Percentiles rank a stretch among this genome's conserved stretches.
Conservation (phyloP, 2,888 invertebrate species). For the Eupithecia abbreviata region DNA sequence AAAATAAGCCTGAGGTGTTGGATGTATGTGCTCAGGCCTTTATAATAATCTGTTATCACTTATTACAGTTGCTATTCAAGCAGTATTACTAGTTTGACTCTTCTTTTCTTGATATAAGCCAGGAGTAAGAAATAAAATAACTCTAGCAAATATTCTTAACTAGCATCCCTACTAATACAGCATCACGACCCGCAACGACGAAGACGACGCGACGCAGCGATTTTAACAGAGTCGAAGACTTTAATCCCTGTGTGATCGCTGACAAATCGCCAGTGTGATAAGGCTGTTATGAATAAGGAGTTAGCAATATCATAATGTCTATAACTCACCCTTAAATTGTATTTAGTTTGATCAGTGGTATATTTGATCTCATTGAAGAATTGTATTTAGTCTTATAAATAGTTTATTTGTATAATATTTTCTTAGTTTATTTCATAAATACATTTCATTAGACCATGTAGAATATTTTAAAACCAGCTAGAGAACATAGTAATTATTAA, state of each 20-base stretch:
- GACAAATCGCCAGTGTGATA: too few species aligned
- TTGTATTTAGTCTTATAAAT: conserved; percentile 24
- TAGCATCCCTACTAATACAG: not conserved
- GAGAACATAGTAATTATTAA: not conserved
- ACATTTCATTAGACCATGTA: conserved; percentile 7
- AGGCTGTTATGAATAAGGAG: not conserved
- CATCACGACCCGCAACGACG: too few species aligned
- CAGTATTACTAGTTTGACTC: not conserved
- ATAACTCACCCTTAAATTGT: conserved; percentile 12
- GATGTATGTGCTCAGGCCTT: not conserved
- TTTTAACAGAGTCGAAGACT: too few species aligned
- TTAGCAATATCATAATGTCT: not conserved
- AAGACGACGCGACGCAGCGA: too few species aligned
- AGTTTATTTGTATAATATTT: too few species aligned
- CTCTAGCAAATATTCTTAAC: not conserved
- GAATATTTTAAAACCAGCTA: conserved; percentile 20
- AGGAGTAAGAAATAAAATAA: not conserved
- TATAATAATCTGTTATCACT: not conserved
- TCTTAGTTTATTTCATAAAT: conserved; percentile 33
- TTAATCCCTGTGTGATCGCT: too few species aligned
- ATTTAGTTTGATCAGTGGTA: conserved; percentile 39
- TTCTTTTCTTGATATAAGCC: not conserved
- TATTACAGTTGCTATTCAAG: not conserved
- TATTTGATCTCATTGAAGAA: conserved; percentile 55
- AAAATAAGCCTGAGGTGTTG: not conserved